Evolutionary conservation across 2,888 invertebrate species (phyloP).

Genomic region (Oscheius sp.): DNA sequence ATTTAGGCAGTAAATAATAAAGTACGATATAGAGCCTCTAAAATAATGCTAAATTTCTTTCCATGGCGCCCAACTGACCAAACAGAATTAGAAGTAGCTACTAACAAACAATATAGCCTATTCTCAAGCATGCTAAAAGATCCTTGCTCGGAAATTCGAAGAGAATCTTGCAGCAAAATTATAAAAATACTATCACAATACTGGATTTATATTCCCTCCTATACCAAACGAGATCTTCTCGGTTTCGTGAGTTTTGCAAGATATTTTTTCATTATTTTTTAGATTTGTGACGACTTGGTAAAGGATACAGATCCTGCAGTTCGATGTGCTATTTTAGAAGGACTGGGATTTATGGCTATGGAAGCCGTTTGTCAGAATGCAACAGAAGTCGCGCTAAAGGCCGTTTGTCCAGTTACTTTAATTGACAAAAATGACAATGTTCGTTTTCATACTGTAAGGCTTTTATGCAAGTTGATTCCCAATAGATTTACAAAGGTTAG

Average conservation of each 20-base stretch:
- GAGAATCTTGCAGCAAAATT: not conserved
- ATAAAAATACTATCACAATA: not conserved
- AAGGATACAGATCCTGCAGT: not conserved
- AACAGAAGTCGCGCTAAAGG: not conserved
- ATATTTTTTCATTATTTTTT: not conserved
- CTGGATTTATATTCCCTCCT: not conserved
- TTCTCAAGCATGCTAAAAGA: not conserved
- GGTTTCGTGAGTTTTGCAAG: not conserved
- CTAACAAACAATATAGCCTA: not conserved
- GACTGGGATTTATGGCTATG: not conserved
- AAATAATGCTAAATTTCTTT: slow-evolving; percentile 5
- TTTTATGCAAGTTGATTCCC: not conserved
- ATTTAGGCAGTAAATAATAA: slow-evolving; percentile 6
- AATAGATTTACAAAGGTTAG: slow-evolving; percentile 7
- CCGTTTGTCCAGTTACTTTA: not conserved
- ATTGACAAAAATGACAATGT: not conserved
- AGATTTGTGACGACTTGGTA: slow-evolving; percentile 7
- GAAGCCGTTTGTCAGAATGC: slow-evolving; percentile 1
- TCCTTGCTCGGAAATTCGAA: not conserved
- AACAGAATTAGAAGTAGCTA: not conserved
- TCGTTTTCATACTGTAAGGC: not conserved
- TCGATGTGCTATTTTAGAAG: not conserved
- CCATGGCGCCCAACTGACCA: not conserved
- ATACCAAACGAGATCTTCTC: not conserved
- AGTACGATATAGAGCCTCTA: slow-evolving; percentile 4